These are phyloP conservation scores for Pedetes capensis DNA, from an alignment of 2,113 vertebrate species.

Conservation along the genomic window DNA sequence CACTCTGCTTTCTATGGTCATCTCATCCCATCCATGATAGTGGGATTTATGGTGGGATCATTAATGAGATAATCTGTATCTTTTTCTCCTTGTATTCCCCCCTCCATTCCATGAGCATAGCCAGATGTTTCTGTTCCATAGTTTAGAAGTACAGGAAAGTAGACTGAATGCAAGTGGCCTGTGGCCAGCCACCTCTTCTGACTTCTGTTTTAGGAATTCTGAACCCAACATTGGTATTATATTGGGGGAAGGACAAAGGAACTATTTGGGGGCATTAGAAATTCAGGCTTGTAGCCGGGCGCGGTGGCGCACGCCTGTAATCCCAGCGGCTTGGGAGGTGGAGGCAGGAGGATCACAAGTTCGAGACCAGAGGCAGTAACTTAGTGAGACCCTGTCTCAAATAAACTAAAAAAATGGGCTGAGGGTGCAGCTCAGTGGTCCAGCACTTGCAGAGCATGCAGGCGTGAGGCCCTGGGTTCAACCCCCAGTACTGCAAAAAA, in stretches of 20 bases:
- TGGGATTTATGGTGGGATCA: background rate
- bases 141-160: background rate
- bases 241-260: background rate
- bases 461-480: too few relatives aligned
- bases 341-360: too few relatives aligned
- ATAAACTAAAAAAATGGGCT: too few relatives aligned
- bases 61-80: background rate
- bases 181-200: background rate
- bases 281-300: too few relatives aligned
- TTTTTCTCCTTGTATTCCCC: background rate
- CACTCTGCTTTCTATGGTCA: background rate
- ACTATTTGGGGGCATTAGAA: background rate
- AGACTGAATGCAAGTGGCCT: background rate
- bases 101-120: background rate
- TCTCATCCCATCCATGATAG: background rate
- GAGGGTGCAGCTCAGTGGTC: too few relatives aligned
- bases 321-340: too few relatives aligned
- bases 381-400: too few relatives aligned
- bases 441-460: too few relatives aligned
- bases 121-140: background rate
- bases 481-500: background rate
- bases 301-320: too few relatives aligned
- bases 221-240: background rate
- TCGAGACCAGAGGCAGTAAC: too few relatives aligned
- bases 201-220: background rate